Base-by-base conservation (phyloP, 2,888 invertebrate species). In the Cheiracanthium punctorium region DNA sequence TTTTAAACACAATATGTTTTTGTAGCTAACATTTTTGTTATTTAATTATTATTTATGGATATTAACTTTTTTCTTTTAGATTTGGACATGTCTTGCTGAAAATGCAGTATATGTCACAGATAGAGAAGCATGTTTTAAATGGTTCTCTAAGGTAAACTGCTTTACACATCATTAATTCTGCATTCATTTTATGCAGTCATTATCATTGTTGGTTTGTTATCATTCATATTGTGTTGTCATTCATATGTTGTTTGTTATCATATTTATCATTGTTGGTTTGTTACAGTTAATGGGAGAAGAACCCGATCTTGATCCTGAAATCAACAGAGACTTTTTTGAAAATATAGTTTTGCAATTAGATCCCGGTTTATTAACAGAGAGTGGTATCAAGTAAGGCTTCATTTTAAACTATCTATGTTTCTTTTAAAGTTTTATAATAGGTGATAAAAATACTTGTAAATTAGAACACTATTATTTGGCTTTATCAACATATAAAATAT, bases 61-160 rank as follows among this genome's bases (percentile, higher is more conserved):
- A n/a, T n/a, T n/a, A n/a, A n/a, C n/a, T n/a, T 20, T 29, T 76
- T 17, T 67, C 20, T 87, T 80, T 84, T 69, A 89, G 89, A 97
- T 98, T 90, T 99, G 98, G 98, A 95, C 96, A 90, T 97, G 97
- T 92, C 93, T 99, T 86, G 98, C 98, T 1, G 98, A 98, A 91
- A 95, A 95, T 91, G 97, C 98, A 14, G 96, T 97, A 14, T 98
- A 97, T 91, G 94, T 95, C 17, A 95, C 95, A 0, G 98, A 99
- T 92, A 94, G 98, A 52, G 98, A 99, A 92, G 97, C 98, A 41
- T 98, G 98, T 92, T 99, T 98, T 93, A 96, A 97, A 90, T 98
- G 98, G 98, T 98, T 98, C 93, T 97, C 98, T 52, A 98, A 98
- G 91, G 92, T 92, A 90, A 74, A 65, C 58, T 5, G 28, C n/a